Evolutionary conservation across 30 jellyfish, hydroid and myxozoan species (phyloP), one percentile per base, ranked within the genome.

Genomic region (Nemopilema nomurai): DNA sequence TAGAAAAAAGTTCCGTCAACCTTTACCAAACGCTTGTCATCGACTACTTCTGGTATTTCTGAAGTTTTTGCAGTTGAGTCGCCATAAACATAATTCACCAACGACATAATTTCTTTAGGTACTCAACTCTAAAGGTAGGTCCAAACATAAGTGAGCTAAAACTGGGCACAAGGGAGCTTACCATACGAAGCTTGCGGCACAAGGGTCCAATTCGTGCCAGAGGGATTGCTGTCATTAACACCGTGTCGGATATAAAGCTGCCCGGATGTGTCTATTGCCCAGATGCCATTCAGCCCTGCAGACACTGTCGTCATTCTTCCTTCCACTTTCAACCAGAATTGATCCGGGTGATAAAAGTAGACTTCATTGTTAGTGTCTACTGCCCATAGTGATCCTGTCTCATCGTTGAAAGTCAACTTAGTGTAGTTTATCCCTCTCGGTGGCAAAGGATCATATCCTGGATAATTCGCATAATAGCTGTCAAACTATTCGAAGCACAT

Each of bases 311-410:
- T 25, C 69, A 69, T 27, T 18, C 0, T 0, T 24, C 78, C 83
- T 1, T 18, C 84, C 16, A 82, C 32, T 21, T 82, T 69, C 13
- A 41, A 67, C 90, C 90, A 82, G 52, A 67, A 28, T 28, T 69
- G 81, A 51, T 69, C 53, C 20, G 77, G 69, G 79, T 69, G 78
- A 71, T 82, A 82, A 32, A 65, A 51, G 27, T 64, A 82, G 30
- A 69, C 67, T 23, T 26, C 31, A 49, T 51, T 51, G 51, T 28
- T 69, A 17, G 67, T 69, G 28, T 69, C 82, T 18, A 82, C 22
- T 18, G 90, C 90, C 83, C 84, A 82, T 13, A 82, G 68, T 20
- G 69, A 50, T 67, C 77, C 67, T 18, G 49, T 25, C 76, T 82
- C 79, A n/a, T 82, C 90, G 31, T 51, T 31, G 49, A 68, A 82